Evolutionary conservation across 2,888 invertebrate genomes (phyloP), one percentile per base, ranked within the genome.

Genomic region (Baronia brevicornis): DNA sequence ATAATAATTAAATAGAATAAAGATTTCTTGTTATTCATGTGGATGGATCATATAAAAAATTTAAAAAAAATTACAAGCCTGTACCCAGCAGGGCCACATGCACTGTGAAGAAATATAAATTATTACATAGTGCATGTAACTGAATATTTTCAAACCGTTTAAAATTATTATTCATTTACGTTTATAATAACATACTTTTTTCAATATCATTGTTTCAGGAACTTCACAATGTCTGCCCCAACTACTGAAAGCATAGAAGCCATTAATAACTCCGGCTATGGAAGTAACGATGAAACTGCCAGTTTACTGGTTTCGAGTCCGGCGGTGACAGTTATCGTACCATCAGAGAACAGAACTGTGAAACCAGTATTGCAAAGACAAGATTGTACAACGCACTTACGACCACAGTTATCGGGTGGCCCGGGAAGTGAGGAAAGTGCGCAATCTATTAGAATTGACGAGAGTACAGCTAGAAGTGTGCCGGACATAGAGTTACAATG

Each of bases 351-450:
- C 43, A 65, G 75, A 60, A 74, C 86, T 37, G 87, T 87, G 37
- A 94, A 94, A 68, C 94, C 94, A 46, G 91, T 93, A 42, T 84
- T 94, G 46, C 94, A 92, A 84, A 88, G 94, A 46, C 94, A 94
- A 79, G 94, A 94, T 79, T 91, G 94, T 53, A 93, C 94, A 26
- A 93, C 94, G 29, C 89, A 89, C 60, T 88, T 92, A 36, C 88
- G 91, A 48, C 88, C 88, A 37, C 88, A 91, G 59, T 85, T 94
- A 42, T 92, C 92, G 22, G 88, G 87, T 2, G 86, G 86, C 6
- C 91, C 92, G 18, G 92, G 92, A 31, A 93, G 93, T 50, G 93
- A 94, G 71, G 94, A 94, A 69, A 85, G 85, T 45, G 77, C 65
- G 10, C 88, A 91, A 3, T 88, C 87, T 21, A 62, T 88, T 24